Base-by-base conservation (phyloP, 2,888 invertebrate species). In the Heliconius erato region DNA sequence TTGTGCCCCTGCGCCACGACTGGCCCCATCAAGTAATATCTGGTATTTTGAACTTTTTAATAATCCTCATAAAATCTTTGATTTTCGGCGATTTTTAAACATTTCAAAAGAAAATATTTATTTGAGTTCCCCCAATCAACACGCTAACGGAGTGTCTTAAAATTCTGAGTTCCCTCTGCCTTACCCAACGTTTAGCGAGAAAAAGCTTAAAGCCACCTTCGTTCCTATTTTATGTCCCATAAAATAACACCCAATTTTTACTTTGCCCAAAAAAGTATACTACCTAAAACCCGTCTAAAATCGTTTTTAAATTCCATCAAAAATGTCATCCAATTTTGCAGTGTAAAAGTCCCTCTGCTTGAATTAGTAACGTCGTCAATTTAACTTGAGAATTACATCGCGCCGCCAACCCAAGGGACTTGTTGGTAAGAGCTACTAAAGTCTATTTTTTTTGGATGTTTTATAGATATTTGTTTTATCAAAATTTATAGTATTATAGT, bases 291-390 rank as follows among this genome's bases (percentile, higher is more conserved):
- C 11, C 7, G 16, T 76, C 16, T 14, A 76, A 76, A 76, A 35
- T 76, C 76, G n/a, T 63, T 35, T 71, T 74, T 74, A 28, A 67
- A 79, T 65, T 54, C 79, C 76, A 79, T 82, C 69, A 82, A 82
- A 84, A 82, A 84, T 76, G 65, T 65, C 79, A 49, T 54, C 80
- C 82, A 84, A 82, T 82, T 82, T 83, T 79, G 76, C 68, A 11
- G 49, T 69, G 49, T 78, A 28, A 59, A 26, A 69, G 63, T 83
- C 77, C 68, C 77, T 40, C n/a, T 26, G 23, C 26, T 78, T 83
- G 83, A 83, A 84, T 84, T 82, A 83, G 79, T 82, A 78, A 84
- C 80, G 82, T 69, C 80, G 74, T 78, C 84, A 84, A 84, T 84
- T 84, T 84, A 84, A 84, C 83, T 84, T 84, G 74, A 82, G 69